Evolutionary conservation across 2,797 vertebrate species (phyloP), one percentile per base, ranked within the genome.

Genomic region (Phalloptychus januarius): DNA sequence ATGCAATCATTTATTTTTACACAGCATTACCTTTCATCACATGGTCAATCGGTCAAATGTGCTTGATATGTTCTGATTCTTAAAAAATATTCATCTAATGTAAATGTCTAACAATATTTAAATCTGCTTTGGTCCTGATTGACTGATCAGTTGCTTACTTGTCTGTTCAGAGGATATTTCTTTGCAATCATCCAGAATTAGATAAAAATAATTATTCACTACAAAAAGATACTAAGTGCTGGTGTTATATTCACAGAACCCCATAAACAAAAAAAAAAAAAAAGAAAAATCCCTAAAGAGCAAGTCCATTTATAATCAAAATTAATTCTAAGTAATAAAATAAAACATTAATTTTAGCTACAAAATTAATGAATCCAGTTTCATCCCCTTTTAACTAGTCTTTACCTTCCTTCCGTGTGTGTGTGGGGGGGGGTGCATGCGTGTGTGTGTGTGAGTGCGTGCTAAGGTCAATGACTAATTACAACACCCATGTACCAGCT

Each of bases 381-480:
- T 72, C 20, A 52, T 52, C 48, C 46, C 10, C 48, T 52, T 52
- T 52, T n/a, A 54, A 77, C 36, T 56, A 16, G 38, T 44, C 2
- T 71, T 23, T 83, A 78, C 52, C 71, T 77, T 74, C 61, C 69
- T 40, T 84, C 52, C 76, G 18, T 71, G 36, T 83, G 76, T 74
- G 58, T 80, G 85, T 84, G n/a, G n/a, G n/a, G n/a, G n/a, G n/a
- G n/a, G n/a, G n/a, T n/a, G n/a, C n/a, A n/a, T n/a, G n/a, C n/a
- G 76, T 72, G 74, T 69, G 44, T 83, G 56, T 77, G 18, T 70
- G 31, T 83, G 74, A 71, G 58, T 78, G 85, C 80, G 75, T 74
- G 77, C 76, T 56, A 46, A 81, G 86, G 88, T 92, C 88, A 90
- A 73, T 77, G 80, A 88, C 82, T 87, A 90, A 92, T 92, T 90